Evolutionary conservation across 2,888 invertebrate species (phyloP).

Genomic region (Eilema griseolum): DNA sequence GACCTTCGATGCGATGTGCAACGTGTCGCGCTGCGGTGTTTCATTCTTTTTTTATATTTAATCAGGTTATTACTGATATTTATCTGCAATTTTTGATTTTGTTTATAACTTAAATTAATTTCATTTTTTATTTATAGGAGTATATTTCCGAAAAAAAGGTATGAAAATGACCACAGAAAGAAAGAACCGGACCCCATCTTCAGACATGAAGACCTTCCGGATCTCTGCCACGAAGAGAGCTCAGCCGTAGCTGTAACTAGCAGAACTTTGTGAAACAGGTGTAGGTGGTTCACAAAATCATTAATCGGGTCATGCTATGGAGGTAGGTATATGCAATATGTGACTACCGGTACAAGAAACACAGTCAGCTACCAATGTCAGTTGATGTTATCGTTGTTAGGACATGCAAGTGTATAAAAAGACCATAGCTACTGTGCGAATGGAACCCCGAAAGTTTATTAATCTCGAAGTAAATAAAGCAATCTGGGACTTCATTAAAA

Average conservation of each 20-base stretch:
- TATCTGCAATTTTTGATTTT: slow-evolving; percentile 43
- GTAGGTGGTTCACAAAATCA: background rate
- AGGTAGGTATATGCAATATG: background rate
- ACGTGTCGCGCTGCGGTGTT: slow-evolving; percentile 53
- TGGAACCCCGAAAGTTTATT: slow-evolving; percentile 69
- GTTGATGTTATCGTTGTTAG: slow-evolving; percentile 53
- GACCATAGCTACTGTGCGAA: slow-evolving; percentile 53
- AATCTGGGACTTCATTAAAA: slow-evolving; percentile 78
- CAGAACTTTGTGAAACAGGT: too few species aligned
- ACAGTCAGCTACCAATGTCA: slow-evolving; percentile 35
- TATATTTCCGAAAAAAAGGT: too few species aligned
- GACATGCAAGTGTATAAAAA: slow-evolving; percentile 52
- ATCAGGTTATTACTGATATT: slow-evolving; percentile 37
- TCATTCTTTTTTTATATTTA: slow-evolving; percentile 58
- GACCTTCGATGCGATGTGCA: slow-evolving; percentile 61
- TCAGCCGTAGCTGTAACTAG: too few species aligned
- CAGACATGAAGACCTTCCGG: too few species aligned
- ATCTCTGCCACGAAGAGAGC: too few species aligned
- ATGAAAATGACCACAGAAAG: too few species aligned
- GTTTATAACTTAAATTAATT: slow-evolving; percentile 6
- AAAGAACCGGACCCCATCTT: too few species aligned
- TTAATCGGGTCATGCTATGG: background rate
- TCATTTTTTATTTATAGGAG: too few species aligned
- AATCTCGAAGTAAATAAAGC: slow-evolving; percentile 73
- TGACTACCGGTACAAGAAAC: background rate